A percentile compares a stretch with the other conserved stretches of the same genome.
These are phyloP conservation scores for Clytia hemisphaerica DNA, from an alignment of 30 jellyfish, hydroid and myxozoan species.

Conservation along the genomic window DNA sequence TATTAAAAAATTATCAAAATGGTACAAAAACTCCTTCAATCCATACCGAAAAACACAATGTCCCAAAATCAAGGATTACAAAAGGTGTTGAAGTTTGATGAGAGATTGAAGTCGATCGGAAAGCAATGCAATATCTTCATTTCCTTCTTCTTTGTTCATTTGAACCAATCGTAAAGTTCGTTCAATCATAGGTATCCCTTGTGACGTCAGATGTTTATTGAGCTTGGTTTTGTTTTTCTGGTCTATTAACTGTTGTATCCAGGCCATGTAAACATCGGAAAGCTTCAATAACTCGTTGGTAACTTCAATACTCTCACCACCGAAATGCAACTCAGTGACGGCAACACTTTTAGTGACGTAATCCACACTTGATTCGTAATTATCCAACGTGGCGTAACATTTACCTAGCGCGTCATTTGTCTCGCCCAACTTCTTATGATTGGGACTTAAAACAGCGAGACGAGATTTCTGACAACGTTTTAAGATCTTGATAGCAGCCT, in stretches of 20 bases:
- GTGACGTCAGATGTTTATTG: not conserved
- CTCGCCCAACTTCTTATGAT: slow-evolving; percentile 26
- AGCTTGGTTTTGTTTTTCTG: not conserved
- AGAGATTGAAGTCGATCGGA: too few species aligned
- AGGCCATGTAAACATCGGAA: slow-evolving; percentile 51
- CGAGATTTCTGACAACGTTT: too few species aligned
- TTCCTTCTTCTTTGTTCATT: slow-evolving; percentile 12
- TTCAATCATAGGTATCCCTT: not conserved
- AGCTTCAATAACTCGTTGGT: slow-evolving; percentile 57
- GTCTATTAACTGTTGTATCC: slow-evolving; percentile 25
- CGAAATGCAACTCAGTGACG: slow-evolving; percentile 24
- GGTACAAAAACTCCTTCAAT: too few species aligned
- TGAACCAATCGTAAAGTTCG: not conserved
- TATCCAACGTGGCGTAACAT: slow-evolving; percentile 39
- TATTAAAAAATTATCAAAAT: too few species aligned
- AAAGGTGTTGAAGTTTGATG: too few species aligned
- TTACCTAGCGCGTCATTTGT: slow-evolving; percentile 54
- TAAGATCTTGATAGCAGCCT: too few species aligned
- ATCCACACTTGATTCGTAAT: slow-evolving; percentile 22
- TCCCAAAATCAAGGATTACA: too few species aligned
- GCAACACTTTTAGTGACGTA: slow-evolving; percentile 43
- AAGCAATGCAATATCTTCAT: too few species aligned
- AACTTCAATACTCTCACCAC: slow-evolving; percentile 66
- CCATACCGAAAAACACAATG: too few species aligned
- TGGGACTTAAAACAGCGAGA: too few species aligned